Percentiles rank a stretch among this genome's conserved stretches.
phyloP scores from a whole-genome alignment of 2,797 vertebrate species.

The Dromococcyx pavoninus region DNA sequence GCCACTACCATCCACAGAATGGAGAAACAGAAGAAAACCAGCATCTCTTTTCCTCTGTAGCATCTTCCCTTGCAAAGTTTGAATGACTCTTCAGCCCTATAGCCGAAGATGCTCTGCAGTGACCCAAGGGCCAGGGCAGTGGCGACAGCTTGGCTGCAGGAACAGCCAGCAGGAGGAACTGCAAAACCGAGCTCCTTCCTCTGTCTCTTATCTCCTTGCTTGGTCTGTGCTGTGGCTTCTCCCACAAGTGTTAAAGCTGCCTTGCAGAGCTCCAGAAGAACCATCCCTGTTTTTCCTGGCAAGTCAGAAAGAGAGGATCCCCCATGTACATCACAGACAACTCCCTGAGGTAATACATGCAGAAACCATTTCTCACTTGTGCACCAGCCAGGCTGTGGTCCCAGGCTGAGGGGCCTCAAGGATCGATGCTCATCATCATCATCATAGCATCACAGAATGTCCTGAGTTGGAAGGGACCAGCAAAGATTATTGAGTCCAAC shows the following conservation, averaged over 20 bases:
- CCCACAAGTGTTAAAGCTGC: neutral
- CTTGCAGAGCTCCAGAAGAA: neutral
- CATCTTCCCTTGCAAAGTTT: neutral
- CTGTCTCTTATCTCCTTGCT: neutral
- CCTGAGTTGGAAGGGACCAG: too few species aligned
- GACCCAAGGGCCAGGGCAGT: neutral
- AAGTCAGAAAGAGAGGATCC: neutral
- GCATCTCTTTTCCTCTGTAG: neutral
- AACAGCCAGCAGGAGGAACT: neutral
- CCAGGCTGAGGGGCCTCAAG: neutral
- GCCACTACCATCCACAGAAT: neutral
- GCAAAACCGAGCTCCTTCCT: neutral
- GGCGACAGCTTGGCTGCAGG: neutral
- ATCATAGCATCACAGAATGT: too few species aligned
- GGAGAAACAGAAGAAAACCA: neutral
- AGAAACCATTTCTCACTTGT: neutral
- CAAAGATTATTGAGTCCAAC: too few species aligned
- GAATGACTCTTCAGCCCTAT: neutral
- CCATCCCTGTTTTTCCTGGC: neutral
- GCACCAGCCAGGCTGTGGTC: accelerated
- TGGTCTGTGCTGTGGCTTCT: neutral
- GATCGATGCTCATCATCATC: too few species aligned
- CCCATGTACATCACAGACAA: accelerated
- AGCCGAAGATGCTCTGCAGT: neutral
- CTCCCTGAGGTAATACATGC: neutral